Evolutionary conservation across 2,113 vertebrate species (phyloP).

Genomic region (Nerophis ophidion): DNA sequence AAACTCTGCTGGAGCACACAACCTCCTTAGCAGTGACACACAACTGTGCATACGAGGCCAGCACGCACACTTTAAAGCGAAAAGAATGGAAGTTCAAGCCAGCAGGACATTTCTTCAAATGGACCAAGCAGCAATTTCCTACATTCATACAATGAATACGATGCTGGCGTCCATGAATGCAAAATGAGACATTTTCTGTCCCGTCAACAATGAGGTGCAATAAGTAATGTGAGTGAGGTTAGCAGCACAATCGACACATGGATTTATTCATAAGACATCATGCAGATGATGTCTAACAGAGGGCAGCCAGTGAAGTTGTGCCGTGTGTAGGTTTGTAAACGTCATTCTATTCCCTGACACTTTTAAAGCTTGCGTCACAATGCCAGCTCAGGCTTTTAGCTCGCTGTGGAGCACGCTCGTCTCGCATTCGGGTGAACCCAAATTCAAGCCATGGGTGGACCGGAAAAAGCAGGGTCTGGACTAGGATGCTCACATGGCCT

Average conservation of each 20-base stretch:
- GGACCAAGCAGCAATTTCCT: constrained; percentile 11
- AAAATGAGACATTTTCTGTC: constrained; percentile 6
- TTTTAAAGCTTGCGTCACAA: no score
- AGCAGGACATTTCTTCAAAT: constrained; percentile 2
- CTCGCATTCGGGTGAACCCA: no score
- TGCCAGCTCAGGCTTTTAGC: no score
- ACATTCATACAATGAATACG: constrained; percentile 14
- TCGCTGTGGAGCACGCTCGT: no score
- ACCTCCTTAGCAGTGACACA: background rate
- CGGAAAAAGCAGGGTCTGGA: no score
- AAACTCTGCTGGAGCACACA: no score
- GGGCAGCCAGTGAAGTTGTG: no score
- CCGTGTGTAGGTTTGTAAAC: no score
- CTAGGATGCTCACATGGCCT: background rate
- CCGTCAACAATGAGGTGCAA: constrained; percentile 12
- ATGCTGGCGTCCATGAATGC: constrained; percentile 13
- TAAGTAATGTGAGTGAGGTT: constrained; percentile 10
- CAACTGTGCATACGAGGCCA: background rate
- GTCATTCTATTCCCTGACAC: no score
- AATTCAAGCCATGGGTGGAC: no score
- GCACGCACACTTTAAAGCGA: constrained; percentile 14
- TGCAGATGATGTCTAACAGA: background rate
- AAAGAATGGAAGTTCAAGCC: background rate
- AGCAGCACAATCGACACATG: constrained; percentile 4
- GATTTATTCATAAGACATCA: constrained; percentile 45